Conservation (phyloP, 1,140 invertebrate species). For the Anoplophora glabripennis region DNA sequence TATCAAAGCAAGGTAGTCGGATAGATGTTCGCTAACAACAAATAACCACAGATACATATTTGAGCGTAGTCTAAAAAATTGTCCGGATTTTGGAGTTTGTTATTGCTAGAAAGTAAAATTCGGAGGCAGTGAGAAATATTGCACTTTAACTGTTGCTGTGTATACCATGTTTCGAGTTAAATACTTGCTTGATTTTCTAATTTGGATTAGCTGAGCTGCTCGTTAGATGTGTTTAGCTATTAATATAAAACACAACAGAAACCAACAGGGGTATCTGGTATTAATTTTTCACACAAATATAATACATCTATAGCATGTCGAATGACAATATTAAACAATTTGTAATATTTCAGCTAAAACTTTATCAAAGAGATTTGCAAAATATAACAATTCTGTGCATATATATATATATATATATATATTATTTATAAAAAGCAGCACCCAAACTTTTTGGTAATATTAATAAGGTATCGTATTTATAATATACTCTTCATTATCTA, state of each 20-base stretch:
- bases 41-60: too few relatives aligned
- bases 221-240: neutral
- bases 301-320: constrained; percentile 44
- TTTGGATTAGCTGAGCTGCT: neutral
- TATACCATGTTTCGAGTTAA: too few relatives aligned
- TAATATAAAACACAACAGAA: constrained; percentile 26
- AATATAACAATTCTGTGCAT: constrained; percentile 12
- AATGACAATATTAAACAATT: constrained; percentile 41
- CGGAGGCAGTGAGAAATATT: too few relatives aligned
- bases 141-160: too few relatives aligned
- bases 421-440: constrained; percentile 23
- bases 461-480: constrained; percentile 2
- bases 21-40: too few relatives aligned
- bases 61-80: too few relatives aligned
- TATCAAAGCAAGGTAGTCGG: too few relatives aligned
- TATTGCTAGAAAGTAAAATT: too few relatives aligned
- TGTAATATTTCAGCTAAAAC: constrained; percentile 33
- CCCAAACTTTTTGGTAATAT: constrained; percentile 4
- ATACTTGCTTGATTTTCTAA: neutral
- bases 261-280: constrained; percentile 12
- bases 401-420: too few relatives aligned
- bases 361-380: constrained; percentile 21
- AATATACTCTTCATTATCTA: constrained; percentile 16
- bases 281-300: constrained; percentile 37
- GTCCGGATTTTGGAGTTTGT: too few relatives aligned